Evolutionary conservation across 2,113 vertebrate species (phyloP), one percentile per base, ranked within the genome.

Genomic region (Aspiorhynchus laticeps): DNA sequence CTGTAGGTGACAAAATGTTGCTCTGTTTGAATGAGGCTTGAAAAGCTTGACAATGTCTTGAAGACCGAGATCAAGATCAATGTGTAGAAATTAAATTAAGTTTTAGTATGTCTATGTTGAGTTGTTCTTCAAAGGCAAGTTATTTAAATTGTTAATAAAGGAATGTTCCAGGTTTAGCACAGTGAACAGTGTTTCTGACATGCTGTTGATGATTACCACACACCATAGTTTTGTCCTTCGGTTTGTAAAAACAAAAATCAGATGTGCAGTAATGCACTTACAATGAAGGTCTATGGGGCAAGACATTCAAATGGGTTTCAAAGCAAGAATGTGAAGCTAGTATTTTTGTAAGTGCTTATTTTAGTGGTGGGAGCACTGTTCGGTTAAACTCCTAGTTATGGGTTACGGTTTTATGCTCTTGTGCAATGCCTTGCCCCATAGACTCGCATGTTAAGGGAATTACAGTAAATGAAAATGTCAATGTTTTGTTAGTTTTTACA

Each of bases 261-360:
- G n/a, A 75, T 75, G 26, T 75, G 41, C 41, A 26, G 41, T 46
- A 26, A 75, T 75, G 21, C 24, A 15, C 41, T 43, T 74, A 43
- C 21, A 43, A 74, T 43, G 71, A n/a, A 43, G 38, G 36, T 43
- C 10, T 41, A n/a, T n/a, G 21, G 21, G 71, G 11, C 21, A 26
- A 15, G 10, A 75, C 11, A 75, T 75, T 75, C 38, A 0, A 1
- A 24, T 43, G 38, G 21, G 2, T 74, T 67, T 67, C 26, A 67
- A 67, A 31, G 63, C 28, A 67, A 67, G 12, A 28, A 31, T 31
- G 63, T 14, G 63, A 67, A 67, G 63, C 12, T 67, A 15, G 26
- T 67, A 67, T 31, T 43, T 71, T 74, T 38, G 31, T 73, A 73
- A 38, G 21, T 74, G 71, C 31, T 69, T 69, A 69, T 69, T 69